Base-by-base conservation (phyloP, 2,113 vertebrate species). In the Butastur rufipennis region DNA sequence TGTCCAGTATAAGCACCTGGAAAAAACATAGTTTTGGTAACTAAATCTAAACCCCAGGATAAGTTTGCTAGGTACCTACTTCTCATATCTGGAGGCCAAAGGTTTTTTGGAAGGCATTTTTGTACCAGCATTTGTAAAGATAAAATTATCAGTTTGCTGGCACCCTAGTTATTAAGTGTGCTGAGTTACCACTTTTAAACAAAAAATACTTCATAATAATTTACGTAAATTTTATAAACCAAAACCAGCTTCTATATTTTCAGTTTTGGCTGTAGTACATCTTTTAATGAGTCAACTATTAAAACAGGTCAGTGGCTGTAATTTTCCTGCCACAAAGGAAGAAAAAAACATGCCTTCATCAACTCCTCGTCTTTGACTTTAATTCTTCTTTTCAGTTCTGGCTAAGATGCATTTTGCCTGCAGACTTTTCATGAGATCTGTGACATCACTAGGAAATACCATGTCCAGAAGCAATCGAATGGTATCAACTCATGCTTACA, bases 201-300 rank as follows among this genome's bases (percentile, higher is more conserved):
- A 68, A 63, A 86, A 86, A 77, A 42, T 32, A 47, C 3, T 75
- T 83, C 19, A 2, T 16, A 82, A 31, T 48, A 1, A 42, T 52
- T 36, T 32, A 32, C 25, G 9, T 48, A 62, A 12, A 31, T 73
- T 81, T 78, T 66, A 27, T 70, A 58, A 81, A 66, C 31, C 2
- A 61, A 53, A 88, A 58, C 17, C 2, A 1, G 3, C 1, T 48
- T 66, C 32, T 63, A 4, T 0, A 0, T 34, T 48, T 63, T 86
- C n/a, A 72, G 13, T 70, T 70, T 72, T 53, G 7, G 43, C 21
- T 48, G 26, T 29, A 61, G 27, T 31, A 22, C 25, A 27, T 38
- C 21, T 84, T 81, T 52, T 48, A 66, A 50, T 2, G 4, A 73
- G 31, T 20, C 16, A 61, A 43, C 40, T 72, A 8, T 59, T 80